Evolutionary conservation across 1,140 invertebrate genomes (phyloP).

Genomic region (Anastrepha ludens): DNA sequence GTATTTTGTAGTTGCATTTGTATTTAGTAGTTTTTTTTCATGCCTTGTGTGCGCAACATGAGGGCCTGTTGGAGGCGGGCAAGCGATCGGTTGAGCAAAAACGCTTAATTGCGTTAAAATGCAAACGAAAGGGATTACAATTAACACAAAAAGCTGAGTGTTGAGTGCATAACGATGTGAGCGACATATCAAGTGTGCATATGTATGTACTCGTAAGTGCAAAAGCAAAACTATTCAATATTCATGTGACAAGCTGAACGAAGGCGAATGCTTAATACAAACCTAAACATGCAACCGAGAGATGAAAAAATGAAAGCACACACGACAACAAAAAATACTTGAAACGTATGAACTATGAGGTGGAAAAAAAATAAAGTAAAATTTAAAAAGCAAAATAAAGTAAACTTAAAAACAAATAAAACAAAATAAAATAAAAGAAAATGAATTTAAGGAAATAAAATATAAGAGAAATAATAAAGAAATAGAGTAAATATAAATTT

Average conservation of each 20-base stretch:
- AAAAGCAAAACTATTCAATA: constrained; percentile 46
- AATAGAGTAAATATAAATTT: background rate
- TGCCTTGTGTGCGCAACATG: background rate
- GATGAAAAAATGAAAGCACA: background rate
- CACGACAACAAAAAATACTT: background rate
- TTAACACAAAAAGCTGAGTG: constrained; percentile 29
- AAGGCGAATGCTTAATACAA: constrained; percentile 22
- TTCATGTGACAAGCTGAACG: constrained; percentile 8
- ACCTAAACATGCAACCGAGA: background rate
- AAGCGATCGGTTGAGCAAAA: background rate
- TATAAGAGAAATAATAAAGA: background rate
- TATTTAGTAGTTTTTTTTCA: background rate
- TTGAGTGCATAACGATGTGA: background rate
- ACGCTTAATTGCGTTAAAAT: constrained; percentile 47
- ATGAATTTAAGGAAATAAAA: background rate
- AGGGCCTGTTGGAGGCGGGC: background rate
- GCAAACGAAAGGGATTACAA: constrained; percentile 44
- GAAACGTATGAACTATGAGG: background rate
- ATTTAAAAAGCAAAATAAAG: too few species aligned
- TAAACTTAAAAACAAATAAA: background rate
- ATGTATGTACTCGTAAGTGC: background rate
- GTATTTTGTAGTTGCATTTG: background rate
- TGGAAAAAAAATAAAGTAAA: background rate
- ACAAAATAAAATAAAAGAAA: background rate
- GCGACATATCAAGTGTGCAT: background rate